Evolutionary conservation across 1,140 invertebrate species (phyloP).

Genomic region (Drosophila auraria): DNA sequence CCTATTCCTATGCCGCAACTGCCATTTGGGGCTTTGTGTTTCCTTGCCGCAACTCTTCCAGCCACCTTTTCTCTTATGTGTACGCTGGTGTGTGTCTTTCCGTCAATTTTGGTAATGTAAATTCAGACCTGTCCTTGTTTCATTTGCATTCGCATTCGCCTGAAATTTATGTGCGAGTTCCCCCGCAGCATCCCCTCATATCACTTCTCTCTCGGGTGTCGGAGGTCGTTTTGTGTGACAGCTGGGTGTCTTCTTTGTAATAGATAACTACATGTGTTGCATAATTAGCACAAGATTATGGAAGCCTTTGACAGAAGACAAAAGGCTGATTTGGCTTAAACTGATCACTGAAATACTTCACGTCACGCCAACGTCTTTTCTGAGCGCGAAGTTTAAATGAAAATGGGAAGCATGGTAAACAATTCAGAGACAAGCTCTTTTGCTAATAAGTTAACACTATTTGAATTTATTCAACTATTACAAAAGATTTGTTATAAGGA

Average conservation of each 20-base stretch:
- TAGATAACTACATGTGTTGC: constrained; percentile 40
- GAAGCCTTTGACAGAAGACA: neutral
- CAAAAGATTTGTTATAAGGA: no score
- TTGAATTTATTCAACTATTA: neutral
- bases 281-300: constrained; percentile 39
- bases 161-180: constrained; percentile 52
- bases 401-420: no score
- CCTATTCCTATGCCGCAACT: constrained; percentile 28
- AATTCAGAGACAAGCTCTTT: no score
- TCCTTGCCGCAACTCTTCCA: constrained; percentile 50
- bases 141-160: constrained; percentile 56
- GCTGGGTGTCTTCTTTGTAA: constrained; percentile 22
- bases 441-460: neutral
- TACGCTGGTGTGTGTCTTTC: constrained; percentile 26
- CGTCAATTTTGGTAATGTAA: constrained; percentile 67
- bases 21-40: constrained; percentile 14
- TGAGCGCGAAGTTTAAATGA: no score
- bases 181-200: neutral
- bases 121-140: constrained; percentile 59
- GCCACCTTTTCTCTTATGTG: constrained; percentile 7
- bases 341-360: neutral
- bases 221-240: constrained; percentile 35
- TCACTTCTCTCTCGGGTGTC: constrained; percentile 1
- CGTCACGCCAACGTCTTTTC: no score
- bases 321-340: neutral